phyloP scores from a whole-genome alignment of 1,140 invertebrate species.

The Dryas iulia region DNA sequence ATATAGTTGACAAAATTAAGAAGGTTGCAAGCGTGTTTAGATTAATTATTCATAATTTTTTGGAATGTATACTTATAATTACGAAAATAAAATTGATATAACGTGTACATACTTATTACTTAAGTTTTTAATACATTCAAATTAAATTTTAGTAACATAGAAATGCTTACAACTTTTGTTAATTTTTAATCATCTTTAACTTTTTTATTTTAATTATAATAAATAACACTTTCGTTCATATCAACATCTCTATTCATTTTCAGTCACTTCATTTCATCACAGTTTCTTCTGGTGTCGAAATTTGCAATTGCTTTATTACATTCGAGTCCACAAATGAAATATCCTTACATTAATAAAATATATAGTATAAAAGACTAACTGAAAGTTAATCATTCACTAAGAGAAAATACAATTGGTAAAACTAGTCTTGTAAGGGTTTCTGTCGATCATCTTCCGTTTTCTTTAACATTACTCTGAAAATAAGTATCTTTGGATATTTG shows the following conservation, averaged over 20 bases:
- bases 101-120: no score
- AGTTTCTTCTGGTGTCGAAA: neutral
- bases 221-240: neutral
- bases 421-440: neutral
- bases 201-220: neutral
- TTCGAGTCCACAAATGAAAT: neutral
- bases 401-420: neutral
- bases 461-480: slow-evolving; percentile 71
- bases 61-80: no score
- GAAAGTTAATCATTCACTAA: neutral
- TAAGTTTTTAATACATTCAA: no score
- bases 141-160: no score
- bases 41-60: no score
- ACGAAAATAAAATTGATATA: no score
- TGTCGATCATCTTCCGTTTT: slow-evolving; percentile 45
- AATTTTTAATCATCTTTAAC: neutral
- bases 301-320: neutral
- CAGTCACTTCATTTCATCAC: neutral
- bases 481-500: slow-evolving; percentile 82
- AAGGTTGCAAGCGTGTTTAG: no score
- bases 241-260: neutral
- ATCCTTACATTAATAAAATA: neutral
- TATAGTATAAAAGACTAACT: neutral
- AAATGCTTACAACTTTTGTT: neutral
- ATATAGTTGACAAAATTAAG: no score